Conservation (phyloP, 2,797 vertebrate species). For the Argentina silus region DNA sequence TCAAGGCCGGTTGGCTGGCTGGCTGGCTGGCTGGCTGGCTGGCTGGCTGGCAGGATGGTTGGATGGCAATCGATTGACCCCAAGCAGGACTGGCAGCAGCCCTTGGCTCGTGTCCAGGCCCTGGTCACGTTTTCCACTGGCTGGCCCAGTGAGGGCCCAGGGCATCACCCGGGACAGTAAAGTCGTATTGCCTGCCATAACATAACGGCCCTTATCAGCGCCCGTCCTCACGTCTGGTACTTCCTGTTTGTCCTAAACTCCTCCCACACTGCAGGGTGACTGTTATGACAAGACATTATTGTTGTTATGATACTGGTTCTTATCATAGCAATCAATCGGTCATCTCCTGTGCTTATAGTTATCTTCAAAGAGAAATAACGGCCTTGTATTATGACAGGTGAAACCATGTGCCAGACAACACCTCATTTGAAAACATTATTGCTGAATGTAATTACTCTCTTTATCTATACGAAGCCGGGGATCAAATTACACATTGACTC, state of each 20-base stretch:
- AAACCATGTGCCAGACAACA: neutral
- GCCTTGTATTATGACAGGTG: neutral
- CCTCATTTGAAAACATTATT: constrained; percentile 17
- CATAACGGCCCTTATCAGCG: constrained; percentile 58
- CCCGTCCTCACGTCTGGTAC: constrained; percentile 33
- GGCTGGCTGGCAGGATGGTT: constrained; percentile 17
- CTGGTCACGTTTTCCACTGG: constrained; percentile 64
- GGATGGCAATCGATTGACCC: constrained; percentile 47
- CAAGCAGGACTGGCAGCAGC: constrained; percentile 30
- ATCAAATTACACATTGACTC: too few relatives aligned
- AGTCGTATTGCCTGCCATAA: constrained; percentile 37
- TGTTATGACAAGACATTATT: constrained; percentile 37
- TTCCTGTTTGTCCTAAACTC: constrained; percentile 56
- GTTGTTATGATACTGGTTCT: neutral
- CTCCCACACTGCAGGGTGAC: constrained; percentile 31
- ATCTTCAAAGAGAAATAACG: neutral
- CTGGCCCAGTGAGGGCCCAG: constrained; percentile 29
- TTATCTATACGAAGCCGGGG: neutral
- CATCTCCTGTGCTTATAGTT: neutral
- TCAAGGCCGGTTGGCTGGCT: constrained; percentile 8
- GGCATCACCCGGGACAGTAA: constrained; percentile 57
- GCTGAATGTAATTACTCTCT: neutral
- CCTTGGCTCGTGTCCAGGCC: constrained; percentile 26
- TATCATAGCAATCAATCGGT: neutral
- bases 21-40: neutral